These are phyloP conservation scores for Pyrrhopygopsis socrates DNA, from an alignment of 2,888 invertebrate genomes.

Conservation along the genomic window DNA sequence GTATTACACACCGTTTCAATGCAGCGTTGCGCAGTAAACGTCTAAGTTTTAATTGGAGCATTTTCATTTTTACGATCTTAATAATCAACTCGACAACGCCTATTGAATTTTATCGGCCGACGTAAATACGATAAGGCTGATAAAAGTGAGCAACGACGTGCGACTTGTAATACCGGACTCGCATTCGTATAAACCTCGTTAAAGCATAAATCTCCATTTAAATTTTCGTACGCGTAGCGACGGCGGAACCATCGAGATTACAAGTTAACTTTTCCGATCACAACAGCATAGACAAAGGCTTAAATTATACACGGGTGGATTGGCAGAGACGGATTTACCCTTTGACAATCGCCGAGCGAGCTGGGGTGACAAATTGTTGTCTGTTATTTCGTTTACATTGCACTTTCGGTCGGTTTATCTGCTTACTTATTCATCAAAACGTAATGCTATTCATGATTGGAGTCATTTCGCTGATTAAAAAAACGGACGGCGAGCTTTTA, in stretches of 20 bases:
- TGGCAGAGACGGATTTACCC: constrained; percentile 91
- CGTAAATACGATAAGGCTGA: constrained; percentile 39
- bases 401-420: constrained; percentile 56
- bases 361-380: constrained; percentile 93
- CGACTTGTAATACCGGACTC: constrained; percentile 10
- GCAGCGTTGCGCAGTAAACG: constrained; percentile 89
- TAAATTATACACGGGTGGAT: constrained; percentile 93
- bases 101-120: constrained; percentile 83
- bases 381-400: constrained; percentile 88
- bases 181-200: constrained; percentile 4
- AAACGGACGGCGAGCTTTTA: background rate
- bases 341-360: constrained; percentile 90
- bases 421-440: constrained; percentile 59
- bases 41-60: constrained; percentile 91
- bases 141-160: constrained; percentile 55
- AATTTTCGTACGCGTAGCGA: constrained; percentile 68
- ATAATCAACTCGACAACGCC: constrained; percentile 91
- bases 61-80: constrained; percentile 91
- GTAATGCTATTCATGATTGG: constrained; percentile 50
- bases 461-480: constrained; percentile 49
- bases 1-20: constrained; percentile 89
- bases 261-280: constrained; percentile 94
- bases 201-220: constrained; percentile 27
- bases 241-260: constrained; percentile 92
- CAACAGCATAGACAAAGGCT: constrained; percentile 94